These are phyloP conservation scores for Asarcornis scutulata DNA, from an alignment of 2,113 vertebrate species.

Conservation along the genomic window DNA sequence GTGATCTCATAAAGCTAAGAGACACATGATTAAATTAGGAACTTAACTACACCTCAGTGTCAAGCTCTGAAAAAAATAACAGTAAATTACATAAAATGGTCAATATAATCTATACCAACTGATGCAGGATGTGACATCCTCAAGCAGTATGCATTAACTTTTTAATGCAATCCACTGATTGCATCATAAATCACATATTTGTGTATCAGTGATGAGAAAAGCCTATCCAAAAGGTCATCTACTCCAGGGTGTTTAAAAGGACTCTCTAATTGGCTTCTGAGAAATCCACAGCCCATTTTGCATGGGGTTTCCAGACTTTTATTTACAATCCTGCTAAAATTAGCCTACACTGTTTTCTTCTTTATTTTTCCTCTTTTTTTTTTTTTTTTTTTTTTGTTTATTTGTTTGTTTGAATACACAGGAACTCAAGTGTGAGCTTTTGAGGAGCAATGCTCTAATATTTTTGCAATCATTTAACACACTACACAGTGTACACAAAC, in stretches of 20 bases:
- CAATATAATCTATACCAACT: constrained; percentile 35
- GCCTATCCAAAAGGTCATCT: constrained; percentile 30
- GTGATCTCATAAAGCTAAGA: constrained; percentile 38
- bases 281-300: neutral
- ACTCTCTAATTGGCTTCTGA: neutral
- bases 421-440: neutral
- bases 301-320: neutral
- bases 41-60: constrained; percentile 41
- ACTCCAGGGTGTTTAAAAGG: neutral
- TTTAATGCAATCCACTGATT: constrained; percentile 45
- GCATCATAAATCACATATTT: constrained; percentile 59
- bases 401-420: neutral
- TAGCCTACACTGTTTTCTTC: neutral
- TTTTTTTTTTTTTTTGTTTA: neutral
- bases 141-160: constrained; percentile 29
- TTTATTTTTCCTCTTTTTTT: neutral
- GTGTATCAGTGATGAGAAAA: constrained; percentile 27
- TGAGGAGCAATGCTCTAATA: neutral
- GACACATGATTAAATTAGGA: constrained; percentile 51
- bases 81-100: constrained; percentile 42
- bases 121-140: constrained; percentile 32
- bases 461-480: neutral
- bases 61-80: constrained; percentile 8
- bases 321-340: constrained; percentile 9
- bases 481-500: neutral